Evolutionary conservation across 2,797 vertebrate genomes (phyloP).

Genomic region (Steatocranus sp.): DNA sequence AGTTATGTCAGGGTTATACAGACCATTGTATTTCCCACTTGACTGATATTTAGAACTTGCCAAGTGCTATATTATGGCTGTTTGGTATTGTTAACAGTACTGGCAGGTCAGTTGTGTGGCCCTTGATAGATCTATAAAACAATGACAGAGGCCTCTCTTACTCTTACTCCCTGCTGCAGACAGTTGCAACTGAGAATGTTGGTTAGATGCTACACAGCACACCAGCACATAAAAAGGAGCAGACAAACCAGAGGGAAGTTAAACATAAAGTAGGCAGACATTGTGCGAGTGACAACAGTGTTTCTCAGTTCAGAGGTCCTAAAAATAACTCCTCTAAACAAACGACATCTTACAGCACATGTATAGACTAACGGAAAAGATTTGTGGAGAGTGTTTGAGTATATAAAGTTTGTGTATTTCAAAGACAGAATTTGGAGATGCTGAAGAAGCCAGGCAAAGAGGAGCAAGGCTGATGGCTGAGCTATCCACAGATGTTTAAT

Average conservation of each 20-base stretch:
- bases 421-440: constrained; percentile 2
- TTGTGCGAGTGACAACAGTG: constrained; percentile 37
- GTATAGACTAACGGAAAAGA: constrained; percentile 35
- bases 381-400: constrained; percentile 5
- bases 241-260: constrained; percentile 6
- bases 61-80: constrained; percentile 20
- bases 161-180: not conserved
- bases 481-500: constrained; percentile 48
- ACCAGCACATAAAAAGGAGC: not conserved
- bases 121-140: not conserved
- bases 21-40: not conserved
- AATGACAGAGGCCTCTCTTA: not conserved
- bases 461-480: constrained; percentile 5
- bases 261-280: constrained; percentile 1
- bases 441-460: not conserved
- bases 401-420: constrained; percentile 26
- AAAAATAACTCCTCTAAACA: constrained; percentile 64
- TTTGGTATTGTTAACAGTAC: constrained; percentile 9
- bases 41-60: not conserved
- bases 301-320: constrained; percentile 44
- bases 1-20: constrained; percentile 8
- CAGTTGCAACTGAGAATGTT: not conserved
- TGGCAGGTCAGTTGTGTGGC: constrained; percentile 1
- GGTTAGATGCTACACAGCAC: not conserved
- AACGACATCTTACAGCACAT: constrained; percentile 43